Percentiles rank a stretch among this genome's conserved stretches.
Conservation (phyloP, 1,140 invertebrate species). For the Amphibalanus amphitrite region DNA sequence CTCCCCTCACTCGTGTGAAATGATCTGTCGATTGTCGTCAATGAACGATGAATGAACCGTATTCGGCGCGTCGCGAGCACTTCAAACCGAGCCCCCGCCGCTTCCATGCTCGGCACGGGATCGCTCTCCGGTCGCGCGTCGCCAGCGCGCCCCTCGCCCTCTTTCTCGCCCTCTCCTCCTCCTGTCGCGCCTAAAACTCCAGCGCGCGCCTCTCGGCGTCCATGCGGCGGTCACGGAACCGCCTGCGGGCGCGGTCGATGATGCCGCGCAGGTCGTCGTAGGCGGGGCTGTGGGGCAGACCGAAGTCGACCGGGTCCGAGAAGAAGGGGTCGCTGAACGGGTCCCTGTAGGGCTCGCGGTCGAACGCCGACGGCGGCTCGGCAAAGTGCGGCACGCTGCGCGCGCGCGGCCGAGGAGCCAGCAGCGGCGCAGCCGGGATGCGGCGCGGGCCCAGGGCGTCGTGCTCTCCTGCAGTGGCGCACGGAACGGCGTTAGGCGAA, state of each 20-base stretch:
- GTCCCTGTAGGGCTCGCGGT: not conserved
- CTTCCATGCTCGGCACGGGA: not conserved
- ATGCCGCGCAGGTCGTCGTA: slow-evolving; percentile 2
- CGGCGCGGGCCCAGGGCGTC: not conserved
- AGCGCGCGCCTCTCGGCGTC: not conserved
- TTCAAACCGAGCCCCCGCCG: no score
- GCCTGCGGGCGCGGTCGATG: not conserved
- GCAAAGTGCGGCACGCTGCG: not conserved
- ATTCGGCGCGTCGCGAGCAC: no score
- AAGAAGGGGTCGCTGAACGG: not conserved
- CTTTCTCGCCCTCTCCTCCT: no score
- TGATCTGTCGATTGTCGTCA: not conserved
- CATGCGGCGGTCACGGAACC: not conserved
- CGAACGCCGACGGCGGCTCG: not conserved
- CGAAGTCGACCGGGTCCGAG: not conserved
- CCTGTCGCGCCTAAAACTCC: not conserved
- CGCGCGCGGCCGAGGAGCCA: not conserved
- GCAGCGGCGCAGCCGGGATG: no score
- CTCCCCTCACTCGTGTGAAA: not conserved
- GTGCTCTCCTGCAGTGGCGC: not conserved
- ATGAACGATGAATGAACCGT: not conserved
- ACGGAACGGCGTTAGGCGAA: no score
- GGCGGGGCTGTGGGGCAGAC: not conserved
- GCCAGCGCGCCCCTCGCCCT: no score
- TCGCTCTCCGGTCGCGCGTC: no score